Evolutionary conservation across 2,113 vertebrate species (phyloP).

Genomic region (Heterocephalus glaber): DNA sequence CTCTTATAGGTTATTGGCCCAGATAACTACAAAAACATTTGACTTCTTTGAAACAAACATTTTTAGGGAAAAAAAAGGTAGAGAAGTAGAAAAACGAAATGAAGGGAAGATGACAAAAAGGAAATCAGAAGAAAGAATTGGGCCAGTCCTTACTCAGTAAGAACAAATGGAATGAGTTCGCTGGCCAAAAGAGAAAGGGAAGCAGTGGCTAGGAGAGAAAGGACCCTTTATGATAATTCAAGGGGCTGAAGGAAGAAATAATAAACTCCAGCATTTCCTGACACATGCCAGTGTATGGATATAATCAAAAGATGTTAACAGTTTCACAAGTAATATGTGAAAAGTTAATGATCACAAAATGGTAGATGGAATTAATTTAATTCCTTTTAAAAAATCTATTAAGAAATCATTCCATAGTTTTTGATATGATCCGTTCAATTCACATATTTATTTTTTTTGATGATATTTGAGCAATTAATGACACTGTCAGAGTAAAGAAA

Average conservation of each 20-base stretch:
- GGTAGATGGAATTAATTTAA: conserved; percentile 85
- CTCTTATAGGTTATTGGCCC: not conserved
- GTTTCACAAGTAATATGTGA: conserved; percentile 78
- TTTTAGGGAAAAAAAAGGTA: not conserved
- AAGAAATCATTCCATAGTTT: conserved; percentile 79
- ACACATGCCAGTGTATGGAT: conserved; percentile 74
- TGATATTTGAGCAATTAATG: conserved; percentile 83
- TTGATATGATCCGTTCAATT: conserved; percentile 75
- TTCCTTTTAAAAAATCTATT: conserved; percentile 81
- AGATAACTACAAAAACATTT: not conserved
- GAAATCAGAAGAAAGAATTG: not conserved
- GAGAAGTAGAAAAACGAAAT: too few relatives aligned
- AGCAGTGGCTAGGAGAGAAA: conserved; percentile 44
- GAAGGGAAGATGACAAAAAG: too few relatives aligned
- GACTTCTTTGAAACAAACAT: not conserved
- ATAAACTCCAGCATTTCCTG: conserved; percentile 76
- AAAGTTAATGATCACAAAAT: conserved; percentile 83
- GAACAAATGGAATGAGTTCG: not conserved
- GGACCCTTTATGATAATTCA: conserved; percentile 75
- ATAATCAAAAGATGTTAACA: conserved; percentile 70
- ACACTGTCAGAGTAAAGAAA: conserved; percentile 81
- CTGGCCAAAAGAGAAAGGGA: not conserved
- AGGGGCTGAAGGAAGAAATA: conserved; percentile 77
- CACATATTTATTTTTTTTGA: conserved; percentile 85
- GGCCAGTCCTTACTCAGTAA: not conserved